Evolutionary conservation across 2,797 vertebrate genomes (phyloP).

Genomic region (Sparidentex hasta): DNA sequence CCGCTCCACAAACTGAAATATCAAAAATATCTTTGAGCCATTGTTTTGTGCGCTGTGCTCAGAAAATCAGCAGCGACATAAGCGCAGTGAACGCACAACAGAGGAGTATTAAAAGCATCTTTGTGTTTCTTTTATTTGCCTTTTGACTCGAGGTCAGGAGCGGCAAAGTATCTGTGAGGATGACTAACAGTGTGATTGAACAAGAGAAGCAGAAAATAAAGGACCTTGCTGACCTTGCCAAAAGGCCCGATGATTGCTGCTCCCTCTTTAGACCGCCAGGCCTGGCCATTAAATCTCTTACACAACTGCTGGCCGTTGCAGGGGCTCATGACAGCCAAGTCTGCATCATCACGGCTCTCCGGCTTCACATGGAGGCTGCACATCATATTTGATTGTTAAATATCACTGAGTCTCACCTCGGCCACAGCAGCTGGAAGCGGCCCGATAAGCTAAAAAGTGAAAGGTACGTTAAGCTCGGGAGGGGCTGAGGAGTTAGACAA

Average conservation of each 20-base stretch:
- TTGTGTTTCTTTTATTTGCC: too few relatives aligned
- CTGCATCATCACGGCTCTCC: conserved; percentile 43
- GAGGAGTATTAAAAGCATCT: conserved; percentile 18
- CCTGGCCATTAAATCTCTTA: conserved; percentile 66
- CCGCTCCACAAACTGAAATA: conserved; percentile 10
- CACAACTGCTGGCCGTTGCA: conserved; percentile 67
- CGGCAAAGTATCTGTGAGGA: conserved; percentile 21
- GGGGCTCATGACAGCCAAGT: conserved; percentile 55
- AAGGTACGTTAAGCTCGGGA: neutral
- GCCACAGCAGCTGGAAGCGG: conserved; percentile 15
- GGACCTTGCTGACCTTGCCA: conserved; percentile 54
- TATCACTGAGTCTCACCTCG: conserved; percentile 35
- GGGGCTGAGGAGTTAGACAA: neutral
- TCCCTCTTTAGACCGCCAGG: conserved; percentile 49
- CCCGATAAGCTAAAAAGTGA: conserved; percentile 36
- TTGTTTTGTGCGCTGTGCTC: neutral
- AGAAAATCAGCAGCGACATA: neutral
- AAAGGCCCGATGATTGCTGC: conserved; percentile 61
- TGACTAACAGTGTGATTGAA: conserved; percentile 49
- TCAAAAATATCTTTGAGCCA: conserved; percentile 4
- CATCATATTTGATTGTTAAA: conserved; percentile 49
- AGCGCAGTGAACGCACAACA: conserved; percentile 6
- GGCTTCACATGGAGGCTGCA: conserved; percentile 33
- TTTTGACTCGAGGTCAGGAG: neutral
- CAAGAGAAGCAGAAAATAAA: conserved; percentile 38